Base-by-base conservation (phyloP, 2,888 invertebrate species). In the Drosophila meridionalis region DNA sequence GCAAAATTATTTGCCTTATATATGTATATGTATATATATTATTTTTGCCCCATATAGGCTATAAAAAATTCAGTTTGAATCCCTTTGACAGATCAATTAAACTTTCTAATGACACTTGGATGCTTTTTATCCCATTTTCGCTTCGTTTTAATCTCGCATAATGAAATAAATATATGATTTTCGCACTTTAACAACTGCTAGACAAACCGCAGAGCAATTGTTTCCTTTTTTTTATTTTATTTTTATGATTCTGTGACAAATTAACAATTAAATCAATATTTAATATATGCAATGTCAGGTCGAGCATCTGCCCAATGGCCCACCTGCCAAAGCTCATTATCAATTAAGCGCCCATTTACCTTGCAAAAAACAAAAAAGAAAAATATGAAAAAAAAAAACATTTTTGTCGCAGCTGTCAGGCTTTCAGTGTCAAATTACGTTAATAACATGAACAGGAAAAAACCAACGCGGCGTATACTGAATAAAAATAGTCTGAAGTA, bases 381-480 rank as follows among this genome's bases (percentile, higher is more conserved):
- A n/a, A n/a, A n/a, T 6, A n/a, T 7, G 11, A 47, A 63, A 40
- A 63, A 65, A n/a, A 64, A 48, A 64, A 52, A 52, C 50, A 52
- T 52, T 52, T 50, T 47, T 32, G 55, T 57, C 63, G 61, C 73
- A 86, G 74, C 81, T 86, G 85, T 83, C 85, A 83, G 67, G 75
- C 72, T 62, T 80, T 77, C 64, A 74, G 79, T 87, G 81, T 81
- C 85, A 84, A 80, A 84, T 85, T 87, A 85, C 77, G 74, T 79
- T 76, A 81, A 83, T 79, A 81, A 81, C 72, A 79, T 79, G 71
- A 69, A 67, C 52, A 50, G 8, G 58, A 43, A 45, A 62, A 73
- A 67, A 58, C 65, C 66, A 76, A 77, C 70, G 65, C 45, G 38
- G 58, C 57, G 52, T 47, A 77, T 69, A 75, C 69, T 73, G 70